These are phyloP conservation scores for Daphoenositta chrysoptera DNA, from an alignment of 2,113 vertebrate species.

Conservation along the genomic window DNA sequence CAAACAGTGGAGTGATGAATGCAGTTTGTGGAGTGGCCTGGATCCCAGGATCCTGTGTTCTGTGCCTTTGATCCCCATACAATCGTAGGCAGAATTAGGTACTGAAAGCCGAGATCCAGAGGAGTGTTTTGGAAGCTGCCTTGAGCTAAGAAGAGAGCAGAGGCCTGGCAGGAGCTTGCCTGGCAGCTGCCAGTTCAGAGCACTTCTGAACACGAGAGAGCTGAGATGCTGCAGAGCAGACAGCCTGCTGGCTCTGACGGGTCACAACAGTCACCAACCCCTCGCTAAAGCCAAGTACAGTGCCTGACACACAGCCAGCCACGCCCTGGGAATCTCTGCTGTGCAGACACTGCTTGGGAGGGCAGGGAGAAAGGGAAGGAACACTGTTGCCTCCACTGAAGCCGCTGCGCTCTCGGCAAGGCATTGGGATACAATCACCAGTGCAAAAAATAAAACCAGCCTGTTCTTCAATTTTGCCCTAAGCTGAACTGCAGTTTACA, in stretches of 20 bases:
- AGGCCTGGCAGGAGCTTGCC: neutral
- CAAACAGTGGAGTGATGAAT: neutral
- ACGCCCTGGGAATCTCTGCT: neutral
- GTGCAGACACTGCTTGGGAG: neutral
- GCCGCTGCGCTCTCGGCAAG: neutral
- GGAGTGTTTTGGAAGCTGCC: neutral
- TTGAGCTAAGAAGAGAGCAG: neutral
- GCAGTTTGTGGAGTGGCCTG: neutral
- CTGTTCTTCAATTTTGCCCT: neutral
- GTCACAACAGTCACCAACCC: neutral
- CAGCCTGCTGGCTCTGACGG: neutral
- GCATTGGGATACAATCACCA: neutral
- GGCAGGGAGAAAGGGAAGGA: neutral
- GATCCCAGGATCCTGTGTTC: neutral
- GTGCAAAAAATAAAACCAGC: neutral
- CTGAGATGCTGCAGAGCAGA: neutral
- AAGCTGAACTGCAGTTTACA: neutral
- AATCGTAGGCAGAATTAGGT: neutral
- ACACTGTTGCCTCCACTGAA: neutral
- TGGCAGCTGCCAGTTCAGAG: neutral
- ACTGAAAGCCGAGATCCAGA: neutral
- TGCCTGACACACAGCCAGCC: neutral
- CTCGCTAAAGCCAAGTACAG: neutral
- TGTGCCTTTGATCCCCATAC: neutral
- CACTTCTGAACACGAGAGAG: neutral